phyloP scores from a whole-genome alignment of 2,888 invertebrate genomes.

The Abrostola tripartita region DNA sequence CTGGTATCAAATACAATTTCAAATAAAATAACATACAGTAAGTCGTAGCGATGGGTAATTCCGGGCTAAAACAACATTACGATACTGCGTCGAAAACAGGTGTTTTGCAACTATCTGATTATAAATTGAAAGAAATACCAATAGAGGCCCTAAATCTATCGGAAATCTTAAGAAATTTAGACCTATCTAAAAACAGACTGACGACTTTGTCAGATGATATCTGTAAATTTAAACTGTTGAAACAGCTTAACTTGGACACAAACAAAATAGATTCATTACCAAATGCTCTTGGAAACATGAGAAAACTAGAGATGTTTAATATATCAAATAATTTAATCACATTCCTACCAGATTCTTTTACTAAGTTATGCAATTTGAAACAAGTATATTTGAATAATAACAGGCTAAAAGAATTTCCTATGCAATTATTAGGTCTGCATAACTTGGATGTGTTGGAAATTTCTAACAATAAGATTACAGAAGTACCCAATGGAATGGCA shows the following conservation, averaged over 20 bases:
- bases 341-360: constrained; percentile 89
- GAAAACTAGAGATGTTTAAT: constrained; percentile 92
- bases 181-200: constrained; percentile 97
- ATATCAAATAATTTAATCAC: constrained; percentile 94
- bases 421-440: constrained; percentile 92
- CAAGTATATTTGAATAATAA: constrained; percentile 93
- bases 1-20: neutral
- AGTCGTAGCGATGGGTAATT: constrained; percentile 93
- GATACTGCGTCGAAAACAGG: constrained; percentile 99
- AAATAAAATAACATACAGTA: constrained; percentile 1
- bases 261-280: constrained; percentile 94
- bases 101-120: constrained; percentile 95
- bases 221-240: constrained; percentile 91
- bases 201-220: constrained; percentile 93
- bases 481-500: constrained; percentile 93
- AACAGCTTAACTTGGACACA: constrained; percentile 93
- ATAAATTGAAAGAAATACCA: constrained; percentile 94
- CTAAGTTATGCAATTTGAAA: constrained; percentile 91
- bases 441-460: constrained; percentile 96
- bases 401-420: constrained; percentile 93
- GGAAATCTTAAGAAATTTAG: constrained; percentile 94
- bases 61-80: constrained; percentile 95
- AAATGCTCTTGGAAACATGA: constrained; percentile 90
- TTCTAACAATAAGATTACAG: constrained; percentile 94
- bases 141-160: constrained; percentile 88